Conservation (phyloP, 2,888 invertebrate species). For the Epinotia demarniana region DNA sequence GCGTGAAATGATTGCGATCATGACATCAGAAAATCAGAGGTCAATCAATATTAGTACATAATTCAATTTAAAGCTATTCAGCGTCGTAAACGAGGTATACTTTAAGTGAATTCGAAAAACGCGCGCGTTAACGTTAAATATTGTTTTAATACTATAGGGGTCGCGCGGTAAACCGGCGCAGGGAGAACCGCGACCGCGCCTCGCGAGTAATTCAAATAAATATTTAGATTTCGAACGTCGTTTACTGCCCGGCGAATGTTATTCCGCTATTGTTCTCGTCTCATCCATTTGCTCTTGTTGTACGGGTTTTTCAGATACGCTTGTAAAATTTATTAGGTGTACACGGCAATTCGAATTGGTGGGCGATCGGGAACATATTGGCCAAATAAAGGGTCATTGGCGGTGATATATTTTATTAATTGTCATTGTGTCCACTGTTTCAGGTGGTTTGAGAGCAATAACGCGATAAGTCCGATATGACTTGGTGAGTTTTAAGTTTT, state of each 20-base stretch:
- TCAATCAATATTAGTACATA: background rate
- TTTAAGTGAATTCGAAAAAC: background rate
- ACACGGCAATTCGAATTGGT: constrained; percentile 55
- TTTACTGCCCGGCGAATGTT: constrained; percentile 63
- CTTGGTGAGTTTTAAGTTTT: background rate
- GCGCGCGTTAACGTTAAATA: constrained; percentile 1
- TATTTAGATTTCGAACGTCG: constrained; percentile 65
- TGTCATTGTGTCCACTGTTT: constrained; percentile 22
- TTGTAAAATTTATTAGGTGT: constrained; percentile 65
- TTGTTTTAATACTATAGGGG: constrained; percentile 10
- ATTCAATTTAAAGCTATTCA: background rate
- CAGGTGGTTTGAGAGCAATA: background rate
- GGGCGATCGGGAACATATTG: constrained; percentile 51
- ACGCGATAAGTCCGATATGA: constrained; percentile 10
- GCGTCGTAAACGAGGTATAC: background rate
- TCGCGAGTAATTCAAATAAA: constrained; percentile 62
- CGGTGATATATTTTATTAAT: constrained; percentile 44
- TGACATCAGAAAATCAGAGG: background rate
- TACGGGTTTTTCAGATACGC: constrained; percentile 53
- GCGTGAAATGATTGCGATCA: too few relatives aligned
- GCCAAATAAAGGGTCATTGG: constrained; percentile 40
- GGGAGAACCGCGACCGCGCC: constrained; percentile 47
- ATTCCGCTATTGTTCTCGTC: constrained; percentile 64
- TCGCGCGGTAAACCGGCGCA: constrained; percentile 48
- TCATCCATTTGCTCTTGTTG: constrained; percentile 57